phyloP scores from a whole-genome alignment of 2,113 vertebrate species.

The Anseranas semipalmata region DNA sequence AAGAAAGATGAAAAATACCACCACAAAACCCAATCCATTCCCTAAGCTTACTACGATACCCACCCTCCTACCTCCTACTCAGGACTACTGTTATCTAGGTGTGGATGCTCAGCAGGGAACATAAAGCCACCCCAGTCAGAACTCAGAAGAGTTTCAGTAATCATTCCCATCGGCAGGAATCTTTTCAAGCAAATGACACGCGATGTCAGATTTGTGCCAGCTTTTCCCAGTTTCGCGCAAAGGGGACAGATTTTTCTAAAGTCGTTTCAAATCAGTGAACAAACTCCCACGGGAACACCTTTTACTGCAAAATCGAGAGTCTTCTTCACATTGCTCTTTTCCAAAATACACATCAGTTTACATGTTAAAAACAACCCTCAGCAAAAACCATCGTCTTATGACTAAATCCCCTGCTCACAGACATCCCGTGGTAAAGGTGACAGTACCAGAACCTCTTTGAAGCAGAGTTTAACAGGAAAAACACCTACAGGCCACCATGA shows the following conservation, averaged over 20 bases:
- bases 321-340: background rate
- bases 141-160: background rate
- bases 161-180: background rate
- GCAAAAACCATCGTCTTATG: background rate
- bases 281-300: background rate
- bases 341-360: background rate
- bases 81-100: background rate
- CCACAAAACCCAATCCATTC: background rate
- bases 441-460: background rate
- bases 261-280: background rate
- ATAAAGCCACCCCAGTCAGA: background rate
- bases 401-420: background rate
- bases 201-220: accelerated
- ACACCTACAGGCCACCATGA: background rate
- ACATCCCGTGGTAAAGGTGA: background rate
- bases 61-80: accelerated
- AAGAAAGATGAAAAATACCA: background rate
- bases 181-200: background rate
- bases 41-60: background rate
- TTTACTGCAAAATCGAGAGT: background rate
- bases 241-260: background rate
- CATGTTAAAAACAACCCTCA: background rate
- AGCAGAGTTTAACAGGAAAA: background rate
- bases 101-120: background rate
- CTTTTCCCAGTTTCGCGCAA: background rate